Percentiles rank a stretch among this genome's conserved stretches.
These are phyloP conservation scores for Hirtodrosophila alboralis DNA, from an alignment of 2,888 invertebrate genomes.

Conservation along the genomic window DNA sequence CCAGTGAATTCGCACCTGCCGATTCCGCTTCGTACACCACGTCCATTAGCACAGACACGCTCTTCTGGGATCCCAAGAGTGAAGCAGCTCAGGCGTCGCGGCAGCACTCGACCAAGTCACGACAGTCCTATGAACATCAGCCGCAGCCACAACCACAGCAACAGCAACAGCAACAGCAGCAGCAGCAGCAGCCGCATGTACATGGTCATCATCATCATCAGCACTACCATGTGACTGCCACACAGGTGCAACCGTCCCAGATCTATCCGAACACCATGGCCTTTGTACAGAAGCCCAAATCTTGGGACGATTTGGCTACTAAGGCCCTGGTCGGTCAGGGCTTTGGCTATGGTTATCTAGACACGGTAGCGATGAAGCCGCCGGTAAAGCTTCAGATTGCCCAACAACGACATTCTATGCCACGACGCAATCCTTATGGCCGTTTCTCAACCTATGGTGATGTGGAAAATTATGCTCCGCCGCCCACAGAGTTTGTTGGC, in stretches of 20 bases:
- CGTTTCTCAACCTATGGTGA: conserved; percentile 84
- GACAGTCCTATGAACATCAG: conserved; percentile 84
- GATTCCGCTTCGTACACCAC: conserved; percentile 93
- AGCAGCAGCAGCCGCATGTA: conserved; percentile 78
- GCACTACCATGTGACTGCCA: conserved; percentile 83
- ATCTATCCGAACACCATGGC: conserved; percentile 83
- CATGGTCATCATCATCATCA: conserved; percentile 82
- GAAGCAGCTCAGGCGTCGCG: conserved; percentile 84
- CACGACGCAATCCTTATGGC: conserved; percentile 83
- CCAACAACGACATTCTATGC: conserved; percentile 85
- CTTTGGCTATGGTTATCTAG: conserved; percentile 93
- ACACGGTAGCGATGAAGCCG: conserved; percentile 86
- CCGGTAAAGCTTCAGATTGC: conserved; percentile 84
- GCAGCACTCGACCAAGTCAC: conserved; percentile 85
- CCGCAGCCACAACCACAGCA: conserved; percentile 82
- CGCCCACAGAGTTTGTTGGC: conserved; percentile 84
- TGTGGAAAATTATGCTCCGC: conserved; percentile 84
- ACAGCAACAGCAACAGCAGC: conserved; percentile 78
- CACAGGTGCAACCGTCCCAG: conserved; percentile 84
- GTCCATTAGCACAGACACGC: conserved; percentile 93
- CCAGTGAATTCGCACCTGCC: conserved; percentile 89
- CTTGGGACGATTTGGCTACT: conserved; percentile 95
- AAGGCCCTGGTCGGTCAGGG: conserved; percentile 94
- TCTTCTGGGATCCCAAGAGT: conserved; percentile 90
- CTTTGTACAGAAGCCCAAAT: conserved; percentile 90